phyloP scores from a whole-genome alignment of 1,140 invertebrate species.

The Heliconius hewitsoni region DNA sequence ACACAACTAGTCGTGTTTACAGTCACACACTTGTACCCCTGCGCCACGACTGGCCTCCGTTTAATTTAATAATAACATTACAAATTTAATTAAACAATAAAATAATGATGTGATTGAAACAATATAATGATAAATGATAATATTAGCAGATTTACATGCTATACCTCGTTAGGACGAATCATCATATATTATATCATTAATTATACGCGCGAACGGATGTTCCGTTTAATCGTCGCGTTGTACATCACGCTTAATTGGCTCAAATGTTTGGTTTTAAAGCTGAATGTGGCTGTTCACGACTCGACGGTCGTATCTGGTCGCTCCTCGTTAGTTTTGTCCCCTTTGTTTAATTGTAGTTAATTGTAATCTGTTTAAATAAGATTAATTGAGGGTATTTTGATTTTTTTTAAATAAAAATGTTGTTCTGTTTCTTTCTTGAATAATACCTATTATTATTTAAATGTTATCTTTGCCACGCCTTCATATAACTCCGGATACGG shows the following conservation, averaged over 20 bases:
- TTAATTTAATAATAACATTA: neutral
- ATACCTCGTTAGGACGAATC: conserved; percentile 14
- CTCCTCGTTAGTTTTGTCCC: conserved; percentile 12
- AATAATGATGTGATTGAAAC: too few relatives aligned
- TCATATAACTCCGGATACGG: too few relatives aligned
- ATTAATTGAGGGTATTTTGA: neutral
- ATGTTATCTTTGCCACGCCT: too few relatives aligned
- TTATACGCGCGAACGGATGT: conserved; percentile 16
- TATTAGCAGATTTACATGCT: neutral
- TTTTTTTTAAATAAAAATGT: too few relatives aligned
- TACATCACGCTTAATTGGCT: conserved; percentile 31
- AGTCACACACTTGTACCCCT: too few relatives aligned
- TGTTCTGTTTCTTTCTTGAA: too few relatives aligned
- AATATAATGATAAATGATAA: neutral
- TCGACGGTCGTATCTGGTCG: neutral
- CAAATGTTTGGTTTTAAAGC: conserved; percentile 23
- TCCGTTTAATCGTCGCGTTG: conserved; percentile 18
- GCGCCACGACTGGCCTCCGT: too few relatives aligned
- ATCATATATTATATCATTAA: conserved; percentile 29
- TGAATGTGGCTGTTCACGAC: conserved; percentile 5
- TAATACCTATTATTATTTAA: too few relatives aligned
- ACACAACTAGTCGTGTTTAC: too few relatives aligned
- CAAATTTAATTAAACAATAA: neutral
- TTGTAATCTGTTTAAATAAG: neutral
- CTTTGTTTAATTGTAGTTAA: conserved; percentile 16